Base-by-base conservation (phyloP, 1,140 invertebrate species). In the Dolichoris vasculosae region DNA sequence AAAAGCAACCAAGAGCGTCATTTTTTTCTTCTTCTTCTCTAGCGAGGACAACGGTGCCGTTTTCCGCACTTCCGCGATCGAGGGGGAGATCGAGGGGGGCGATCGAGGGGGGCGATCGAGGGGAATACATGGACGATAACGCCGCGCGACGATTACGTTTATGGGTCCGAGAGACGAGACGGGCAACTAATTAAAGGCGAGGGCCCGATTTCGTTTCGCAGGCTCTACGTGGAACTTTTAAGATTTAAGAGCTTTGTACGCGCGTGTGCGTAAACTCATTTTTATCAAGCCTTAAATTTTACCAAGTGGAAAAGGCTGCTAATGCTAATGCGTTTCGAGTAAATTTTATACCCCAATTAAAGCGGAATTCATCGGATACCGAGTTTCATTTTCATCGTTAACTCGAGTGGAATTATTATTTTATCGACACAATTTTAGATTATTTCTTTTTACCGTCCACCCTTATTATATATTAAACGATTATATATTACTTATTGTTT, bases 101-200 rank as follows among this genome's bases (percentile, higher is more conserved):
- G 48, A 48, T 2, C 1, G 26, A 1, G 1, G 20, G 43, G 43
- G 7, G n/a, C 67, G 73, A 38, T 30, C 30, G 30, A 30, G 23
- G 7, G 35, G 20, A 69, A 38, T 75, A 75, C n/a, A 48, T 2
- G 23, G 26, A 1, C 0, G 20, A n/a, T 26, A 3, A 4, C 67
- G 73, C 35, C 69, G 55, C 87, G 77, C 84, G 83, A 86, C 84
- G 82, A 80, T 79, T 48, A 63, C 84, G 75, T 67, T 83, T 48
- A 43, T 64, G 80, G 83, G 84, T 81, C 87, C 79, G 64, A 79
- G 85, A 86, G 83, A 86, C 84, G 80, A 80, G 48, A 4, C 82
- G 64, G 80, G 86, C 76, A 75, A 86, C n/a, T n/a, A n/a, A n/a
- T n/a, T n/a, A n/a, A 26, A 3, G 9, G 20, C 9, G 4, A 17